Base-by-base conservation (phyloP, 2,888 invertebrate genomes). In the Julus scanicus region DNA sequence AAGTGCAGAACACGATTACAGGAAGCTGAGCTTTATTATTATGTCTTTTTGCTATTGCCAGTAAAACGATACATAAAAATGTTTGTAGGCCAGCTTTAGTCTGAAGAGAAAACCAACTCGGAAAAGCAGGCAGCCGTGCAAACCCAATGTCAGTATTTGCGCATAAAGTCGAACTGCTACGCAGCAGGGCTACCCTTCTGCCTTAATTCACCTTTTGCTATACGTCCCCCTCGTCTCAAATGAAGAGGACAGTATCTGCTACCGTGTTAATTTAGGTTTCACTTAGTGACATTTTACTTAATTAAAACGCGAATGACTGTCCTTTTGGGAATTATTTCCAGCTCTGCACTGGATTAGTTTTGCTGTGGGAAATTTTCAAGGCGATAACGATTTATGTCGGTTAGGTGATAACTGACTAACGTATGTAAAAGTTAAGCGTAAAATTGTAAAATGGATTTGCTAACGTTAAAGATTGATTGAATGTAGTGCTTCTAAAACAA, bases 31-130 rank as follows among this genome's bases (percentile, higher is more conserved):
- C 49, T 85, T 44, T 85, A 49, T 85, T 85, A 85, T 85, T 85
- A 80, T 80, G 80, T 80, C 49, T 85, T 85, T 85, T 85, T 85
- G 85, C 85, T 85, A 85, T 49, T 85, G 49, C 85, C 85, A 85
- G 48, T 85, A 49, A 85, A 85, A 85, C 85, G 49, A 85, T 80
- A 80, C 80, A 80, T 80, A 49, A 85, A 85, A 49, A 85, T 85
- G 85, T 85, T 48, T 85, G 85, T 85, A 80, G 80, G 80, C 80
- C 80, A 80, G 80, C 80, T 80, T 80, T 80, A 80, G 80, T 80
- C 80, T 39, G 53, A 53, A 53, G 53, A 53, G 53, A 53, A 53
- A 53, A 53, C 53, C 53, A 53, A 53, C 53, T 53, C 15, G 11
- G 37, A 37, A 37, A 80, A 80, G 37, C 80, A 80, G 80, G 80